Conservation (phyloP, 1,140 invertebrate species). For the Psilanteris sp. region DNA sequence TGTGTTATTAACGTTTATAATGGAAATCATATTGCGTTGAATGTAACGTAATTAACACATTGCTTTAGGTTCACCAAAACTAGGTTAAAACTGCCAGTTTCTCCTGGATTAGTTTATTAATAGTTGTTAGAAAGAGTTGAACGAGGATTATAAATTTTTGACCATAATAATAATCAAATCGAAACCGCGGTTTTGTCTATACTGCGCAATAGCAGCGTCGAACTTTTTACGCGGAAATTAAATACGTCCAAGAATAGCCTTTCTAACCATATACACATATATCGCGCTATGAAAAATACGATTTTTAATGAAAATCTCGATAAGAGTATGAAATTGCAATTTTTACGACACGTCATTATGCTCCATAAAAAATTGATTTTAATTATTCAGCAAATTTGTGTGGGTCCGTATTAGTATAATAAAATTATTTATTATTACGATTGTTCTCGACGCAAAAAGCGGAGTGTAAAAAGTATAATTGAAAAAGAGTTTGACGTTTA, state of each 20-base stretch:
- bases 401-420: conserved; percentile 32
- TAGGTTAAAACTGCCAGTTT: too few species aligned
- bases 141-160: too few species aligned
- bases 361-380: conserved; percentile 51
- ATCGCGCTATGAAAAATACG: conserved; percentile 40
- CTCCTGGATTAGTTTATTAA: too few species aligned
- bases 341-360: conserved; percentile 26
- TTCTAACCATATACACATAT: conserved; percentile 42
- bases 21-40: too few species aligned
- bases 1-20: too few species aligned
- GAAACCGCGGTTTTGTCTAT: conserved; percentile 44
- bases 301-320: conserved; percentile 56
- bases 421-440: conserved; percentile 10
- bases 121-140: too few species aligned
- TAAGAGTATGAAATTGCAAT: conserved; percentile 39
- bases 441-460: background rate
- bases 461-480: background rate
- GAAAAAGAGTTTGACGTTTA: background rate
- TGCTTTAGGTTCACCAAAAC: too few species aligned
- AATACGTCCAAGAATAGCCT: conserved; percentile 42
- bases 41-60: too few species aligned
- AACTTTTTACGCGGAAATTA: conserved; percentile 50
- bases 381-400: conserved; percentile 40
- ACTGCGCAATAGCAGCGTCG: conserved; percentile 34
- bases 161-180: too few species aligned